phyloP scores from a whole-genome alignment of 37 sponge, comb jelly and placozoan species.

The Halichondria panicea region DNA sequence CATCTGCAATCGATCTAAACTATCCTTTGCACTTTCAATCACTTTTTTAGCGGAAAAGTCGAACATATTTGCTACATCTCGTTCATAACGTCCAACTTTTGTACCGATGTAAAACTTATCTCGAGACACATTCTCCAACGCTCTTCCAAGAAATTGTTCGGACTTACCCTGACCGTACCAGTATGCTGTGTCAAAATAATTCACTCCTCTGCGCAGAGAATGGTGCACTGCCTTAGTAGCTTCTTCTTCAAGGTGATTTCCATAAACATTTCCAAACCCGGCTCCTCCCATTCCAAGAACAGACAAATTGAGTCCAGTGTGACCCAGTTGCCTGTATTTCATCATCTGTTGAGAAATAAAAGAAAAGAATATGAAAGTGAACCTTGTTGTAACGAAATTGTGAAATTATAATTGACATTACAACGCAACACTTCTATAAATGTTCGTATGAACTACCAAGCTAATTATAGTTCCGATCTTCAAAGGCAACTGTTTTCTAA shows the following conservation, averaged over 20 bases:
- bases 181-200: conserved; percentile 91
- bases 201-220: conserved; percentile 73
- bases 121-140: conserved; percentile 62
- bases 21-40: conserved; percentile 55
- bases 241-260: conserved; percentile 38
- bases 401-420: no score
- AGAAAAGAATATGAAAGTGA: no score
- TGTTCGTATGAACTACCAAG: no score
- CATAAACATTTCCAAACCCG: conserved; percentile 83
- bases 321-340: conserved; percentile 69
- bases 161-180: conserved; percentile 94
- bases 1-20: conserved; percentile 66
- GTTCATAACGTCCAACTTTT: conserved; percentile 85
- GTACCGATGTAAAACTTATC: conserved; percentile 75
- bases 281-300: conserved; percentile 83
- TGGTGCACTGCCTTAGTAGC: conserved; percentile 22
- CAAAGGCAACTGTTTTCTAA: no score
- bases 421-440: no score
- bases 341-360: no score
- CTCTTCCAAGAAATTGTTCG: conserved; percentile 81
- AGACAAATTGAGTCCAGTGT: conserved; percentile 72
- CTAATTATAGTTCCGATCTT: no score
- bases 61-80: conserved; percentile 66
- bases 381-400: no score
- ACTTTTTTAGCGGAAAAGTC: conserved; percentile 80